A percentile compares a stretch with the other conserved stretches of the same genome.
These are phyloP conservation scores for Ophonus ardosiacus DNA, from an alignment of 2,888 invertebrate genomes.

Conservation along the genomic window DNA sequence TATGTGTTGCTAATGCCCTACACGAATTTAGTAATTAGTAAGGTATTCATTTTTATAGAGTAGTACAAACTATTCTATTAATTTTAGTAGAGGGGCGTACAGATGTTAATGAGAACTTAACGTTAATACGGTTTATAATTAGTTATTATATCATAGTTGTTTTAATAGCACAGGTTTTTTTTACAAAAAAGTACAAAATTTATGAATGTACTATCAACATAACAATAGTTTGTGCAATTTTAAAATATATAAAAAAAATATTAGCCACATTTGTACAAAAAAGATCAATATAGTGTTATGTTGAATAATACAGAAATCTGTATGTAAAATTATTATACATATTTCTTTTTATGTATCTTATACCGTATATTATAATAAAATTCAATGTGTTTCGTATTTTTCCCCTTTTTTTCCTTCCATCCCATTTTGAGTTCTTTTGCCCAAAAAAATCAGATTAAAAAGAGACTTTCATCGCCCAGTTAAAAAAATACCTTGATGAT, in stretches of 20 bases:
- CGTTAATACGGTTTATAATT: background rate
- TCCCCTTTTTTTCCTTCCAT: background rate
- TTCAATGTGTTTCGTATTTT: constrained; percentile 55
- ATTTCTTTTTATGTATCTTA: constrained; percentile 37
- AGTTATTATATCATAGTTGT: constrained; percentile 20
- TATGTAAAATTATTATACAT: constrained; percentile 37
- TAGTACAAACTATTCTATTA: constrained; percentile 26
- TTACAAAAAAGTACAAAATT: constrained; percentile 39
- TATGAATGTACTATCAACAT: constrained; percentile 30
- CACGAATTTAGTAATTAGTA: constrained; percentile 22
- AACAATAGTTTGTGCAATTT: background rate
- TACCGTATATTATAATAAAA: constrained; percentile 31
- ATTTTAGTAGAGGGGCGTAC: constrained; percentile 11
- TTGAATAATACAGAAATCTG: constrained; percentile 25
- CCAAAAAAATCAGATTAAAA: no score
- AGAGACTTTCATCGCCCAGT: no score
- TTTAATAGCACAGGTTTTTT: constrained; percentile 17
- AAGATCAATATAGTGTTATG: constrained; percentile 25
- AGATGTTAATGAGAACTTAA: background rate
- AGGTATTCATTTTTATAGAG: constrained; percentile 20
- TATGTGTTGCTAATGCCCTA: constrained; percentile 13
- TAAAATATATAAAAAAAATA: constrained; percentile 11
- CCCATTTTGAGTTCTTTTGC: background rate
- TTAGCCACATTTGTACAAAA: constrained; percentile 12
- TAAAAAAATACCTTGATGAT: no score